Percentiles rank a stretch among this genome's conserved stretches.
Evolutionary conservation across 2,888 invertebrate genomes (phyloP).

Genomic region (Rugalucina vietnamica): DNA sequence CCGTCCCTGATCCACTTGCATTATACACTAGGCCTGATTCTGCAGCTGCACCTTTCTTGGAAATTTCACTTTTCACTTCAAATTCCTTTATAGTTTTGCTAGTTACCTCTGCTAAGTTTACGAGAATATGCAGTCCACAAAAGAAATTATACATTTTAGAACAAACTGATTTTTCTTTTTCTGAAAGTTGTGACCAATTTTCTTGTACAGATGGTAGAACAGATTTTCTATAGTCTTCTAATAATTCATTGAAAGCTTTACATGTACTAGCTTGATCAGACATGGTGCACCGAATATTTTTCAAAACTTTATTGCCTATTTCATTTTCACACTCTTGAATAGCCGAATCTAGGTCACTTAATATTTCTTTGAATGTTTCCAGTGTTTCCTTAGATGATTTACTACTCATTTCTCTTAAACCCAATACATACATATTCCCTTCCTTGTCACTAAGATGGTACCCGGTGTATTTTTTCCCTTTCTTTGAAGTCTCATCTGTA

Average conservation of each 20-base stretch:
- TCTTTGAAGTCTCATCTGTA: slow-evolving; percentile 48
- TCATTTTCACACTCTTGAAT: background rate
- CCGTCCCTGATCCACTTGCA: background rate
- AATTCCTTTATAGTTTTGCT: background rate
- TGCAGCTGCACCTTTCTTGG: background rate
- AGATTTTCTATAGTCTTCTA: background rate
- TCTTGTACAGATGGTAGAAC: background rate
- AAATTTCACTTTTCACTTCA: background rate
- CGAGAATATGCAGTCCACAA: background rate
- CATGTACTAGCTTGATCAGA: background rate
- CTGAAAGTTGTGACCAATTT: background rate
- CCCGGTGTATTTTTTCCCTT: slow-evolving; percentile 38
- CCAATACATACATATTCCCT: slow-evolving; percentile 31
- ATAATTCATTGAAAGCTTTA: background rate
- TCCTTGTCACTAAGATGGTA: slow-evolving; percentile 39
- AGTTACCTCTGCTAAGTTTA: background rate
- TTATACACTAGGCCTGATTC: background rate
- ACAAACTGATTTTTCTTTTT: background rate
- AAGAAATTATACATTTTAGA: background rate
- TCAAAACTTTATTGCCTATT: slow-evolving; percentile 8
- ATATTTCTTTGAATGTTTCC: slow-evolving; percentile 27
- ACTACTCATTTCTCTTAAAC: slow-evolving; percentile 29
- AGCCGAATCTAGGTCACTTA: slow-evolving; percentile 28
- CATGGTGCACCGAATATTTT: background rate
- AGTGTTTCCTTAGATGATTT: slow-evolving; percentile 27